Evolutionary conservation across 2,797 vertebrate genomes (phyloP).

Genomic region (Falco cherrug): DNA sequence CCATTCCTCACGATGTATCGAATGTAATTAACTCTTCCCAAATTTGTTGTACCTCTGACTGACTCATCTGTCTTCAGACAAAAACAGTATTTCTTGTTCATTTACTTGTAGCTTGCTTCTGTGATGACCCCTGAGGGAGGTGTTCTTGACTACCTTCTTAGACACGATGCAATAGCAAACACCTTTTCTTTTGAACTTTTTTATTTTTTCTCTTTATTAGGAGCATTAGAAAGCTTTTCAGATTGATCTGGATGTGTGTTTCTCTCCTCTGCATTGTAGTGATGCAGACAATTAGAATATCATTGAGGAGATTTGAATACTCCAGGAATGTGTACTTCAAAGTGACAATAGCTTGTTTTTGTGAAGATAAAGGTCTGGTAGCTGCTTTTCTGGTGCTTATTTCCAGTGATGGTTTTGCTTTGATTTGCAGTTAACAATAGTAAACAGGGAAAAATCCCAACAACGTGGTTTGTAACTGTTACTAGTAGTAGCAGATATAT

Average conservation of each 20-base stretch:
- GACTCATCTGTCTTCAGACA: not conserved
- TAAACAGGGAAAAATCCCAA: not conserved
- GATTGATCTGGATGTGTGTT: not conserved
- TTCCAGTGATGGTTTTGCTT: not conserved
- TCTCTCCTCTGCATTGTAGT: not conserved
- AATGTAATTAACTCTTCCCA: not conserved
- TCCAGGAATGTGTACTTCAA: not conserved
- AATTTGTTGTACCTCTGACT: not conserved
- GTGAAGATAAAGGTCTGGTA: not conserved
- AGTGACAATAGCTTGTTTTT: not conserved
- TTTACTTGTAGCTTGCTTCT: not conserved
- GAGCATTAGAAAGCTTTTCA: not conserved
- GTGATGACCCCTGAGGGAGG: accelerated
- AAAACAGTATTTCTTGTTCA: not conserved
- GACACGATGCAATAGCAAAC: not conserved
- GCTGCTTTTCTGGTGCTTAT: not conserved
- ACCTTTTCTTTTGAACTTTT: not conserved
- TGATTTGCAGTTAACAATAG: not conserved
- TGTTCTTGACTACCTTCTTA: not conserved
- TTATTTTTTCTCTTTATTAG: too few relatives aligned
- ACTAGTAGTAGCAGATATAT: not conserved
- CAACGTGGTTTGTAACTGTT: not conserved
- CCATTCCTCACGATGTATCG: accelerated
- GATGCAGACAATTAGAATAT: not conserved
- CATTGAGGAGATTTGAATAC: not conserved